Base-by-base conservation (phyloP, 2,888 invertebrate species). In the Allygus modestus region DNA sequence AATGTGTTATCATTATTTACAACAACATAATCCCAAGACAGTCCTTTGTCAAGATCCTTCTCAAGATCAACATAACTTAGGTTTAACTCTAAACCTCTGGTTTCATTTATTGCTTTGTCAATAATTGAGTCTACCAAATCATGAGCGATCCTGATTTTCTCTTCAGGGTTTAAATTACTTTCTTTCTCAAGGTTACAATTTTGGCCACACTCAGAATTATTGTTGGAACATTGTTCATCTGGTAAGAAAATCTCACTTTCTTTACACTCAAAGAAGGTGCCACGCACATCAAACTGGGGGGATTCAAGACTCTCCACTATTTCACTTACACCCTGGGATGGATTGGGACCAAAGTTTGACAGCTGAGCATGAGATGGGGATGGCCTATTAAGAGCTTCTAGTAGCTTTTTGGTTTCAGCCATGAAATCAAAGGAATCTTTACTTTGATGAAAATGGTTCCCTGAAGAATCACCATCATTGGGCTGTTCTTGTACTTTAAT, bases 381-480 rank as follows among this genome's bases (percentile, higher is more conserved):
- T 37, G 71, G 41, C 23, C 23, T 77, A 51, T 26, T 43, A 12
- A 77, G 31, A 28, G 77, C 77, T 11, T 37, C 51, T 23, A 79
- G 51, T 11, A 79, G 58, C 58, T 79, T 79, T 31, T 79, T 79
- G 51, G 79, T 58, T 33, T 79, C 79, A 58, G 58, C 58, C 79
- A 79, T 79, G 33, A 51, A 58, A 37, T 79, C 79, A 79, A 79
- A 79, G 28, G 28, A 1, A 26, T 73, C 41, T 41, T 41, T 73
- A 37, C 2, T 4, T 28, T 65, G 65, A 0, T 31, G 26, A 28
- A 28, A 15, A 31, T 1, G 12, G 15, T 28, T 28, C 9, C 31
- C 31, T 65, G 65, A 17, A 0, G n/a, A 58, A 58, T 1, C 2
- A 46, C 1, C 12, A 12, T 12, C 58, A 58, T 58, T 58, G 58